Evolutionary conservation across 2,113 vertebrate genomes (phyloP), one percentile per base, ranked within the genome.

Genomic region (Corythoichthys intestinalis): DNA sequence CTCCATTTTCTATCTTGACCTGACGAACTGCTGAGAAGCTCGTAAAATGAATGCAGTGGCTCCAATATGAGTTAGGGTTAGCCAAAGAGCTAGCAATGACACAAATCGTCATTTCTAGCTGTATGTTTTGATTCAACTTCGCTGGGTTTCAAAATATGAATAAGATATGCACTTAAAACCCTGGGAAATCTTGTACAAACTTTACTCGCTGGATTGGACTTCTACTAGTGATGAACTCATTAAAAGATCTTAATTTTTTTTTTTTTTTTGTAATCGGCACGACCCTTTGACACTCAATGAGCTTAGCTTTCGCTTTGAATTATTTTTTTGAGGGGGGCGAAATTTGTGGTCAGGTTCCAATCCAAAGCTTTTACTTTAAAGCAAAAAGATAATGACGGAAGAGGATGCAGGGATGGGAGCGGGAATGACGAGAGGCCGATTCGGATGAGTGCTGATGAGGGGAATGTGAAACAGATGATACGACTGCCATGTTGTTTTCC

Each of bases 1-100:
- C 60, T 70, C 58, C 47, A 49, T 71, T 67, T 68, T 61, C 56
- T 20, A 39, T 39, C 34, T 63, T 65, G 67, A 76, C 68, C 73
- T 54, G 37, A 44, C 67, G 65, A 75, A 64, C 54, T 49, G 10
- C 67, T 28, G 63, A 67, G 58, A 53, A 60, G 39, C 38, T 38
- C 7, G 54, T n/a, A 59, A 38, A 75, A 44, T 44, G 41, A 44
- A 44, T 49, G 56, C 34, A 71, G 56, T 47, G 47, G 14, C 38
- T 20, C 10, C 10, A 47, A 28, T 38, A 38, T 71, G 48, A 49
- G 35, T 2, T 63, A 34, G 20, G 53, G 3, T 9, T 46, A 39
- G 28, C 37, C 2, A 6, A 60, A 60, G 2, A 60, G 58, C 58
- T 39, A 17, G 34, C 17, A n/a, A 60, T 17, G 58, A 39, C 38